Evolutionary conservation across 2,113 vertebrate species (phyloP), one percentile per base, ranked within the genome.

Genomic region (Trogon melanurus): DNA sequence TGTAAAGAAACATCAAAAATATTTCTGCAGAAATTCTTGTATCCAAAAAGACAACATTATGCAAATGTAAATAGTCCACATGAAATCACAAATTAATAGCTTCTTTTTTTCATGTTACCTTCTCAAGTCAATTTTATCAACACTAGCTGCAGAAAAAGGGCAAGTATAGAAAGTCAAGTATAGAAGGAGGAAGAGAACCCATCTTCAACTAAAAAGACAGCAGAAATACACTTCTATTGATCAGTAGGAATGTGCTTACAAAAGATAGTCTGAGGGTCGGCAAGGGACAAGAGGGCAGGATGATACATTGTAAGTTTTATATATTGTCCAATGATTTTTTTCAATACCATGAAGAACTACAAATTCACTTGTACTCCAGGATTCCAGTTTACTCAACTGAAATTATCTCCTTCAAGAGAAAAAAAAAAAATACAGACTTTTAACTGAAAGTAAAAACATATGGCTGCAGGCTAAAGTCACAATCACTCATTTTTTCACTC

Each of bases 361-460:
- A 73, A 58, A 72, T 34, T 25, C 79, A 84, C 66, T 26, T 82
- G 60, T 29, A 78, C n/a, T 88, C 66, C n/a, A 58, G 38, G 38
- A 57, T 78, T 72, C 56, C 67, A 93, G 60, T 74, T 86, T 79
- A 89, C 48, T 76, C 89, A 95, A 95, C 41, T 90, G 90, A 96
- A 97, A 96, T 85, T 82, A 95, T 13, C 34, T 86, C 76, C 74
- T 86, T 91, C 41, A 84, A 71, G n/a, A 36, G 88, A 94, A 88
- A 61, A 86, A 83, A 79, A 83, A 45, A 50, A 48, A 29, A 27
- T 30, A 32, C 21, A 78, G 65, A 34, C 82, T 97, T 96, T 94
- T 74, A 95, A 95, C 34, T 93, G 72, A 89, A 96, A 96, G 69
- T 83, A 96, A 96, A 81, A 95, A 85, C 38, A n/a, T 44, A 48